A percentile compares a stretch with the other conserved stretches of the same genome.
These are phyloP conservation scores for Caiman crocodilus DNA, from an alignment of 2,797 vertebrate genomes.

Conservation along the genomic window DNA sequence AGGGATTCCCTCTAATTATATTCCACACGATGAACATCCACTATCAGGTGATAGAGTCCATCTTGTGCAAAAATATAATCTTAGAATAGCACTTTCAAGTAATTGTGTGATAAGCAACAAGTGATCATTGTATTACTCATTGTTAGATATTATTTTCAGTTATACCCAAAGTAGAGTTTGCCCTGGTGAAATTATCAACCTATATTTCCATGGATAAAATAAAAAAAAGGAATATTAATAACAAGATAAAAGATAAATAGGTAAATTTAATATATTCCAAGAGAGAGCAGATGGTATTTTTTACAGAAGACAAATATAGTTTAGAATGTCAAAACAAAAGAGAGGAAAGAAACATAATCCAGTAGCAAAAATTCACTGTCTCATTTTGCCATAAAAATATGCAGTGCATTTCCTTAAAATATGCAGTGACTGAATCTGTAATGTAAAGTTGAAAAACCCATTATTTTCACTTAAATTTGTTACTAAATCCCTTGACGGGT, in stretches of 20 bases:
- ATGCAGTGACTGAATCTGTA: background rate
- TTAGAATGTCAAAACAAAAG: background rate
- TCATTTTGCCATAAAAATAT: background rate
- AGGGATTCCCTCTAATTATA: no score
- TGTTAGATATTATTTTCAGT: background rate
- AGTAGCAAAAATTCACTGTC: background rate
- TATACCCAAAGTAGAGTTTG: background rate
- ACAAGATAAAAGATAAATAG: background rate
- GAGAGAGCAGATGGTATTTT: background rate
- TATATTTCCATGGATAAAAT: background rate
- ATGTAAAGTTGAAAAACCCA: background rate
- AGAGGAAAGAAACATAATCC: background rate
- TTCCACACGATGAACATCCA: no score
- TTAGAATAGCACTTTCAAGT: no score
- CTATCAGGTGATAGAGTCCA: no score
- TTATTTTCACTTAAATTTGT: background rate
- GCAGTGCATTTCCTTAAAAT: background rate
- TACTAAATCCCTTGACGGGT: background rate
- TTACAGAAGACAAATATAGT: background rate
- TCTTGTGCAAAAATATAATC: no score
- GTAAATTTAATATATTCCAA: background rate
- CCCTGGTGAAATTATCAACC: background rate
- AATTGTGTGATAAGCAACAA: background rate
- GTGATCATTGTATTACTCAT: background rate
- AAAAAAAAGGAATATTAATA: background rate